Evolutionary conservation across 2,113 vertebrate species (phyloP), one percentile per base, ranked within the genome.

Genomic region (Felis catus): DNA sequence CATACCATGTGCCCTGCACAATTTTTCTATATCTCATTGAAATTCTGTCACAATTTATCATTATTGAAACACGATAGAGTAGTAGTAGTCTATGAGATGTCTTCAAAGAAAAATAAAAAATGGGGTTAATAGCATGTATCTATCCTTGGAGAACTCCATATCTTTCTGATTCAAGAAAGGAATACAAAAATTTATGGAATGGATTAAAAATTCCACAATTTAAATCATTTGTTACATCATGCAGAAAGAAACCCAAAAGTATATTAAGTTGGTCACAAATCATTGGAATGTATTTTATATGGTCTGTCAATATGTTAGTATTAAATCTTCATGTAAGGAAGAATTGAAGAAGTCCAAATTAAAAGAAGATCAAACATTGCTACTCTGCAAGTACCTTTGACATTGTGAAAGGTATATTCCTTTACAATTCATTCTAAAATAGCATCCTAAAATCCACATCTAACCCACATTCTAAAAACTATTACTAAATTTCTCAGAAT

Each of bases 41-140:
- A 97, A 97, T 53, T 92, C 9, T 97, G 88, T 45, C 73, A 7
- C 4, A 93, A 48, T 92, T 95, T 96, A 97, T 97, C 95, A 93
- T 18, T 96, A 53, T 94, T 96, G 92, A 96, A 97, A 93, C 5
- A 76, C 4, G 2, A 81, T 58, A 82, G 3, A 4, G 45, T 94
- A 92, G 14, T 91, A 63, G 15, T 83, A 86, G 8, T 55, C 5
- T 94, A 51, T 63, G 41, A 81, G 18, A 65, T 92, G 31, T 82
- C 53, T 45, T 65, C 48, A 80, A 90, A 66, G 73, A 97, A 97
- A 96, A 82, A 21, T 61, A 29, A 73, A 80, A 94, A 66, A 61
- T 85, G 19, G 7, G 3, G 7, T 88, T 76, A 68, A 31, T 36
- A 83, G 6, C 7, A 85, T 55, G 31, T 48, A 66, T 87, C 13